phyloP scores from a whole-genome alignment of 2,888 invertebrate genomes.

The Steromphala cineraria region DNA sequence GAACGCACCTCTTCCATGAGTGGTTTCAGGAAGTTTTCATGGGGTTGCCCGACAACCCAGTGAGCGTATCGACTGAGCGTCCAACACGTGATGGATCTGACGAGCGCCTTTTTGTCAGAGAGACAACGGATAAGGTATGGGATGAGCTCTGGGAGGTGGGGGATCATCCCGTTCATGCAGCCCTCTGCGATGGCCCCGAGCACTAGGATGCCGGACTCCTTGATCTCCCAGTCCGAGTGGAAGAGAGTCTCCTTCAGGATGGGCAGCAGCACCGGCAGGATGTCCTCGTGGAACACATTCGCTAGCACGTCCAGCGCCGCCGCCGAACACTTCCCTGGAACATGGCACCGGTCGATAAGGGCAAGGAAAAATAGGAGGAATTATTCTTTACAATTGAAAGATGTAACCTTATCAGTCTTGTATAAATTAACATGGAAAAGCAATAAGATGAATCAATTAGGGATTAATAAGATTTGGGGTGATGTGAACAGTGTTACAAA shows the following conservation, averaged over 20 bases:
- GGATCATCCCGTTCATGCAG: constrained; percentile 97
- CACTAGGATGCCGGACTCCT: constrained; percentile 94
- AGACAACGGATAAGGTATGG: constrained; percentile 96
- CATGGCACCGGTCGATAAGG: no score
- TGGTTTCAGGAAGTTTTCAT: constrained; percentile 93
- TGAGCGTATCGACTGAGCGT: constrained; percentile 97
- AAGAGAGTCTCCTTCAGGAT: constrained; percentile 97
- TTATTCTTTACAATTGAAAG: no score
- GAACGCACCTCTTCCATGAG: constrained; percentile 95
- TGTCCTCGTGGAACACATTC: constrained; percentile 95
- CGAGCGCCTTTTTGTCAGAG: constrained; percentile 95
- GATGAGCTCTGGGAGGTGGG: constrained; percentile 95
- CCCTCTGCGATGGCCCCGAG: constrained; percentile 92
- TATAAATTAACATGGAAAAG: no score
- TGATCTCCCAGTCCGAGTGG: constrained; percentile 96
- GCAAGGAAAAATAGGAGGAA: no score
- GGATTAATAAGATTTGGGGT: no score
- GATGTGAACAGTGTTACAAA: no score
- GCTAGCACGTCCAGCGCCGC: constrained; percentile 98
- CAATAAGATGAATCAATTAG: no score
- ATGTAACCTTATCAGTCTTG: no score
- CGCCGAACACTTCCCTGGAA: constrained; percentile 93
- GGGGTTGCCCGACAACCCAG: constrained; percentile 97
- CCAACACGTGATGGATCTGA: constrained; percentile 99
- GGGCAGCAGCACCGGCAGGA: constrained; percentile 94